Percentiles rank a stretch among this genome's conserved stretches.
Evolutionary conservation across 1,140 invertebrate genomes (phyloP).

Genomic region (Pseudomyrmex pallidus): DNA sequence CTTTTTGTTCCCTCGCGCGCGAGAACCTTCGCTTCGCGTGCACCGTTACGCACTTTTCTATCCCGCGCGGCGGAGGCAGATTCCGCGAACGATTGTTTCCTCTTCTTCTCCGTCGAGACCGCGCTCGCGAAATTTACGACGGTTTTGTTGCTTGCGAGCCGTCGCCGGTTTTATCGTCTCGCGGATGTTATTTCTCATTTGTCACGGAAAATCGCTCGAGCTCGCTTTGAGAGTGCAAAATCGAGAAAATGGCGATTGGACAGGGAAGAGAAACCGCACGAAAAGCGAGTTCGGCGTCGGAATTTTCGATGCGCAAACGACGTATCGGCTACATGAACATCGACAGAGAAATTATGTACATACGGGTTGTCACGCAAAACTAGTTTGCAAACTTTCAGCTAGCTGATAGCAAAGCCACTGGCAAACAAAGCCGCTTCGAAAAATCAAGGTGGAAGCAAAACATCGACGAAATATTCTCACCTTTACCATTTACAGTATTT

Average conservation of each 20-base stretch:
- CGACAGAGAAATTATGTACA: not conserved
- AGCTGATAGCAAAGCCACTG: not conserved
- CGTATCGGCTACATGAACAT: not conserved
- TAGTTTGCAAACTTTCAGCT: conserved; percentile 6
- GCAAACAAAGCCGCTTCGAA: no score
- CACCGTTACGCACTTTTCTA: conserved; percentile 48
- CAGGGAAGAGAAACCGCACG: not conserved
- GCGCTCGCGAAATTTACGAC: conserved; percentile 50
- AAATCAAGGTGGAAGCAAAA: no score
- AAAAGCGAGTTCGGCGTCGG: not conserved
- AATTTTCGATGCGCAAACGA: not conserved
- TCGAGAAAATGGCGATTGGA: conserved; percentile 2
- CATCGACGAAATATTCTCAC: no score
- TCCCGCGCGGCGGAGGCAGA: conserved; percentile 3
- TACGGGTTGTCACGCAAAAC: conserved; percentile 28
- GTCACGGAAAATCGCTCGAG: conserved; percentile 26
- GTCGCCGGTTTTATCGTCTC: conserved; percentile 33
- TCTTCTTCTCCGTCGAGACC: not conserved
- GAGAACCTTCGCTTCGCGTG: conserved; percentile 16
- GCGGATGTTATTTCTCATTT: conserved; percentile 26
- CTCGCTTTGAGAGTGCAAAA: not conserved
- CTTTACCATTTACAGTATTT: no score
- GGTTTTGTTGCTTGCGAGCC: not conserved
- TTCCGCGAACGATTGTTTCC: conserved; percentile 35
- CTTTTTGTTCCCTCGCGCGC: not conserved